phyloP scores from a whole-genome alignment of 2,888 invertebrate species.

The Eupithecia subumbrata region DNA sequence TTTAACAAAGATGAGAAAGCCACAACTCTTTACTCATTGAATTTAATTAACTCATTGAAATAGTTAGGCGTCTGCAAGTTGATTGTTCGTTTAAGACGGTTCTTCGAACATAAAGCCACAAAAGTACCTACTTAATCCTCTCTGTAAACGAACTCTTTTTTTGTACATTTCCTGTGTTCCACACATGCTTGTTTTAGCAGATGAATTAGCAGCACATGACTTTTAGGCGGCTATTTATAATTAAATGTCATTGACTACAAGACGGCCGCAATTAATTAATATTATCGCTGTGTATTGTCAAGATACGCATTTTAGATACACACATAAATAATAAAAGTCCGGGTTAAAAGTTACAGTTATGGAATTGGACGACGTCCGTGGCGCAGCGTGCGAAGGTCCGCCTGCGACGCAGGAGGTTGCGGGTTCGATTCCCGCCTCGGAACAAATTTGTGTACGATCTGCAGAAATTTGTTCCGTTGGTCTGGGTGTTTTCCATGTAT shows the following conservation, averaged over 20 bases:
- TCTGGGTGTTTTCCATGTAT: too few relatives aligned
- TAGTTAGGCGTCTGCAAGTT: constrained; percentile 3
- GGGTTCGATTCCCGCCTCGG: too few relatives aligned
- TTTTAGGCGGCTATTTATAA: constrained; percentile 1
- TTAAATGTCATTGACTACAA: not conserved
- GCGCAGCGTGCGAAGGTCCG: too few relatives aligned
- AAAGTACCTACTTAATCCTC: not conserved
- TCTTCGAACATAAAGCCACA: not conserved
- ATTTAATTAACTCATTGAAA: constrained; percentile 6
- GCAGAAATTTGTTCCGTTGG: too few relatives aligned
- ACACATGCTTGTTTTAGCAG: not conserved
- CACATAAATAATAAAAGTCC: too few relatives aligned
- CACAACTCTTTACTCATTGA: not conserved
- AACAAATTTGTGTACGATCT: too few relatives aligned
- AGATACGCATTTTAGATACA: not conserved
- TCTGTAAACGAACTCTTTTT: not conserved
- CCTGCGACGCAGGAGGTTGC: too few relatives aligned
- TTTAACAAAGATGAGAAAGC: not conserved
- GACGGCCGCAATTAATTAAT: not conserved
- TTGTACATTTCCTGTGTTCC: not conserved
- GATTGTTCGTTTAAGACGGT: not conserved
- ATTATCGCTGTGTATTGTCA: not conserved
- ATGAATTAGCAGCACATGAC: constrained; percentile 11
- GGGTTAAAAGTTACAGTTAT: not conserved
- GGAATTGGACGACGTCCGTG: too few relatives aligned